A percentile compares a stretch with the other conserved stretches of the same genome.
phyloP scores from a whole-genome alignment of 2,797 vertebrate species.

The Staurois parvus region DNA sequence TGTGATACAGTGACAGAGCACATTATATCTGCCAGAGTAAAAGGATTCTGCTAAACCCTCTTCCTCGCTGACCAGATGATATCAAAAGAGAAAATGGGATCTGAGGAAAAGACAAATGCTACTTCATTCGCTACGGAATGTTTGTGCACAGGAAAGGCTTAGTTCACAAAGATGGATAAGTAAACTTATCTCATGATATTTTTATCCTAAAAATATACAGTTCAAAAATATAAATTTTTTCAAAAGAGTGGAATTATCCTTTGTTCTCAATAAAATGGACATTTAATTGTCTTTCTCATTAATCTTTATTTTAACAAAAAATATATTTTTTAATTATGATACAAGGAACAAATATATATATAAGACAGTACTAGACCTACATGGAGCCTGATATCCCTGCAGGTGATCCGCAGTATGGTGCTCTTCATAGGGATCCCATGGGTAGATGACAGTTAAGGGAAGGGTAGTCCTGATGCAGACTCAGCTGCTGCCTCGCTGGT shows the following conservation, averaged over 20 bases:
- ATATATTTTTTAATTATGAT: no score
- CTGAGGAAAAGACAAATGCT: background rate
- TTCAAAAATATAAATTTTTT: background rate
- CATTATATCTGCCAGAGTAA: background rate
- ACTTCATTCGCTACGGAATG: background rate
- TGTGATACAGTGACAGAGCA: background rate
- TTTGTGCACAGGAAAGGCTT: background rate
- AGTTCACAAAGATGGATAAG: background rate
- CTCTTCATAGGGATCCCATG: no score
- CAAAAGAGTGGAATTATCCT: background rate
- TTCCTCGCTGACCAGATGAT: background rate
- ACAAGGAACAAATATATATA: no score
- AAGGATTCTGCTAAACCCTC: background rate
- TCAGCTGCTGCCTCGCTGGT: no score
- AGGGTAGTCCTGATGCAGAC: no score
- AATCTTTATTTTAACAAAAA: no score
- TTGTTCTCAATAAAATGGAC: no score
- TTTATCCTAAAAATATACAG: background rate
- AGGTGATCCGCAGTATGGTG: no score
- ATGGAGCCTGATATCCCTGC: no score
- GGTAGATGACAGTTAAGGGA: no score
- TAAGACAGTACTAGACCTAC: no score
- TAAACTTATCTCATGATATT: background rate
- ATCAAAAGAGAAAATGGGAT: background rate
- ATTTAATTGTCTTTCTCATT: no score